Conservation (phyloP, 2,113 vertebrate genomes). For the Arenaria interpres region DNA sequence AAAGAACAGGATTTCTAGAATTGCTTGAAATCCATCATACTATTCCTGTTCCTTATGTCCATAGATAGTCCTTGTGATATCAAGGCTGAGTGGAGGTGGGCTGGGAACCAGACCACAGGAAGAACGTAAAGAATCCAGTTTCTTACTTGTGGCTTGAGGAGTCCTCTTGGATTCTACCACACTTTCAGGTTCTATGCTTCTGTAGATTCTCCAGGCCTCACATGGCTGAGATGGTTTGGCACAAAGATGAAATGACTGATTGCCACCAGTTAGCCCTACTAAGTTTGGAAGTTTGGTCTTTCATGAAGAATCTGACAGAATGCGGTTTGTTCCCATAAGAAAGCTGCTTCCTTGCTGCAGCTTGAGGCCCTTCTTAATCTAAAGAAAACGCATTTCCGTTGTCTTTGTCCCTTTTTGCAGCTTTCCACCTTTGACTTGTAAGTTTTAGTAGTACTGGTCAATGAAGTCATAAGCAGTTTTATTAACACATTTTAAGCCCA, state of each 20-base stretch:
- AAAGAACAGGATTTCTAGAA: background rate
- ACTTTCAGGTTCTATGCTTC: background rate
- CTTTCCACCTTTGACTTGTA: background rate
- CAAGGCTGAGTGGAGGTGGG: background rate
- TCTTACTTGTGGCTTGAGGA: background rate
- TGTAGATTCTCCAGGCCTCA: background rate
- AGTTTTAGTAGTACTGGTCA: background rate
- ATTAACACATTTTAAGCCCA: background rate
- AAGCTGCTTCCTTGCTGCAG: background rate
- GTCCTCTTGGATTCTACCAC: background rate
- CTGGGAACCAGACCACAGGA: background rate
- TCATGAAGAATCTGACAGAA: background rate
- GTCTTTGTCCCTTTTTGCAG: background rate
- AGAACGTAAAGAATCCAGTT: background rate
- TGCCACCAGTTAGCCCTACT: background rate
- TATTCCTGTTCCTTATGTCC: background rate
- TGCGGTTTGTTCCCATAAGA: background rate
- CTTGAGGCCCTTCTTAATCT: background rate
- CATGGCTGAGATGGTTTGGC: background rate
- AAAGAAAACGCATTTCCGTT: background rate
- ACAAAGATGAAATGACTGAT: background rate
- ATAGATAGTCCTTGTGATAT: background rate
- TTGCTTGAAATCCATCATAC: background rate
- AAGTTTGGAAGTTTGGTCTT: background rate
- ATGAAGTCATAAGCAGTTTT: background rate